Percentiles rank a stretch among this genome's conserved stretches.
Evolutionary conservation across 2,113 vertebrate genomes (phyloP).

Genomic region (Pao palembangensis): DNA sequence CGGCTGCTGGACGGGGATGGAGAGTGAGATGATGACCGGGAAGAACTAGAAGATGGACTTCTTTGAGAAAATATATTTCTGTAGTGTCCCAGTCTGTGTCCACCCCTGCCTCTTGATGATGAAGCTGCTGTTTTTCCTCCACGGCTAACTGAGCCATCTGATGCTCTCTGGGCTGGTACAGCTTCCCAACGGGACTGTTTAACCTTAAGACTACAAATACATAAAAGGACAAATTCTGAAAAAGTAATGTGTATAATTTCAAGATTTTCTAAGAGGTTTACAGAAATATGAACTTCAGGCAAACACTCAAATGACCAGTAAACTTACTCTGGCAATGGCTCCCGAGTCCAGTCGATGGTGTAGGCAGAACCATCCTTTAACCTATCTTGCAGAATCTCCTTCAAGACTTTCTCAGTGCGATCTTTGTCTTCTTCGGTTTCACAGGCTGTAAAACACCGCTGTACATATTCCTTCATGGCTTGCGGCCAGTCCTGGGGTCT

Average conservation of each 20-base stretch:
- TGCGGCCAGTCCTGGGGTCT: conserved; percentile 91
- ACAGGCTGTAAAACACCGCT: conserved; percentile 90
- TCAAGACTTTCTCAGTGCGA: conserved; percentile 86
- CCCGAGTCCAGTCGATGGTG: conserved; percentile 88
- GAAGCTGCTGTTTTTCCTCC: conserved; percentile 59
- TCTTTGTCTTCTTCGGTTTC: conserved; percentile 91
- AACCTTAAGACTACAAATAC: conserved; percentile 63
- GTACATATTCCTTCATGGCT: conserved; percentile 93
- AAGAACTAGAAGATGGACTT: conserved; percentile 86
- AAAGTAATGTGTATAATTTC: background rate
- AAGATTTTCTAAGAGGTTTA: background rate
- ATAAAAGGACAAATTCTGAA: background rate
- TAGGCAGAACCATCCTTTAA: conserved; percentile 91
- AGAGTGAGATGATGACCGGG: conserved; percentile 81
- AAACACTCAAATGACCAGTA: background rate
- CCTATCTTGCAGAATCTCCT: conserved; percentile 86
- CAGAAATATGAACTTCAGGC: background rate
- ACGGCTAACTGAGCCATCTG: conserved; percentile 60
- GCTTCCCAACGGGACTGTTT: conserved; percentile 86
- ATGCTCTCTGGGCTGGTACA: conserved; percentile 67
- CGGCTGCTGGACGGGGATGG: conserved; percentile 81
- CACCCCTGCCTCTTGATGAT: conserved; percentile 65
- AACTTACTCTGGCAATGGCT: conserved; percentile 83
- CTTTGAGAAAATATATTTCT: conserved; percentile 89
- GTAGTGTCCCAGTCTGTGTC: conserved; percentile 80